Conservation (phyloP, 2,888 invertebrate species). For the Cryptus armator region DNA sequence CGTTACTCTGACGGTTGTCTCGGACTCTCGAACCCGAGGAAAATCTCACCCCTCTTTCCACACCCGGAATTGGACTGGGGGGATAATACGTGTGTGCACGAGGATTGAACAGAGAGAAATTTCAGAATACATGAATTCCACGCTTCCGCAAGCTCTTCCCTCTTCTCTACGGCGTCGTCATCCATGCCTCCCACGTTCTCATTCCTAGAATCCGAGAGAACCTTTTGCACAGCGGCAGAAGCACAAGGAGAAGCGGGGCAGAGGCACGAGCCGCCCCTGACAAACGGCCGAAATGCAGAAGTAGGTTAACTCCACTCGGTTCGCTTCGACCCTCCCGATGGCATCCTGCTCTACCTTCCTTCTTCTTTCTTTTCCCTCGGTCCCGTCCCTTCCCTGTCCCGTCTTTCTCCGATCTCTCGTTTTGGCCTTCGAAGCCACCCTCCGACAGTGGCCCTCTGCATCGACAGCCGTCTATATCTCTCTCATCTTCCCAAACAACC, state of each 20-base stretch:
- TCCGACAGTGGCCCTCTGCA: constrained; percentile 53
- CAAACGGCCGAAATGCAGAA: constrained; percentile 80
- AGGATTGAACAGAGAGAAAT: constrained; percentile 52
- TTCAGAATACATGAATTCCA: constrained; percentile 62
- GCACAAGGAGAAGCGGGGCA: constrained; percentile 27
- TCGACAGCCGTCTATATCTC: constrained; percentile 50
- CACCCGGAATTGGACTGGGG: not conserved
- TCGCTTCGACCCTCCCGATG: constrained; percentile 61
- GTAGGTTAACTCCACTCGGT: constrained; percentile 79
- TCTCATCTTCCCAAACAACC: constrained; percentile 65
- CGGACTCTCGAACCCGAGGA: constrained; percentile 45
- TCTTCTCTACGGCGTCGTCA: constrained; percentile 32
- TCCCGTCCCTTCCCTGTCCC: constrained; percentile 30
- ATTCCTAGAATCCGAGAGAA: constrained; percentile 2
- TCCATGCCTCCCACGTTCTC: constrained; percentile 15
- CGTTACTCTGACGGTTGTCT: constrained; percentile 59
- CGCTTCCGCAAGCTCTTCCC: constrained; percentile 53
- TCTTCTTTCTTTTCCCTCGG: constrained; percentile 39
- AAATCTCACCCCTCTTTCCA: not conserved
- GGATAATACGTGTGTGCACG: constrained; percentile 3
- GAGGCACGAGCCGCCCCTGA: constrained; percentile 69
- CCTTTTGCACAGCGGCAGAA: constrained; percentile 10
- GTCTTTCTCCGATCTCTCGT: constrained; percentile 45
- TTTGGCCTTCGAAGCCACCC: constrained; percentile 49
- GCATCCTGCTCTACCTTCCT: constrained; percentile 40